Evolutionary conservation across 1,140 invertebrate genomes (phyloP), one percentile per base, ranked within the genome.

Genomic region (Centruroides vittatus): DNA sequence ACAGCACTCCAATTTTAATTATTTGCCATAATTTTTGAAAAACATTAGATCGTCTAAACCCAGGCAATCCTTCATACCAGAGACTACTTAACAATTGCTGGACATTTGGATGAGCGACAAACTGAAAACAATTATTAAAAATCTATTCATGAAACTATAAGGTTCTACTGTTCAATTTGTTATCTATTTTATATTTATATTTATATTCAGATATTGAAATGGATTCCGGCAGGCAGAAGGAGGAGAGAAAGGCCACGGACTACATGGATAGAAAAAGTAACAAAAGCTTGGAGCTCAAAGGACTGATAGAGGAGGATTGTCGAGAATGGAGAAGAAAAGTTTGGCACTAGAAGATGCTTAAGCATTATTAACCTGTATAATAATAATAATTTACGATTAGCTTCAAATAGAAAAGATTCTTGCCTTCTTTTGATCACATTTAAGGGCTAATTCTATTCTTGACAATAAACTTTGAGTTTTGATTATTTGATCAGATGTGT

Each of bases 41-140:
- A 82, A 95, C 93, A 76, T 96, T 96, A 76, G 93, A 88, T 65
- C 93, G 82, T 34, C 94, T 82, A 76, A 98, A 98, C 0, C 93
- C 93, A 0, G 94, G 93, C 55, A 98, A 78, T 48, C 62, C 92
- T 73, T 97, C 93, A 77, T 98, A 98, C 94, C 94, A 99, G 69
- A 99, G 94, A 62, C 91, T 94, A 5, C 93, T 93, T 64, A 98
- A 78, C 58, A 98, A 78, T 74, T 98, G 94, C 72, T 98, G 94
- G 53, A 98, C 95, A 78, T 98, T 97, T 3, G 94, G 91, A 76
- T 98, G 94, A 35, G 94, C 91, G 61, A 98, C 94, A 77, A 98
- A 98, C 93, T 98, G 78, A 58, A 71, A 68, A 67, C 58, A 36
- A 36, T 5, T 5, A 34, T 23, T 23, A 23, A 23, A 23, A 23